phyloP scores from a whole-genome alignment of 2,113 vertebrate genomes.

The Scomber scombrus region DNA sequence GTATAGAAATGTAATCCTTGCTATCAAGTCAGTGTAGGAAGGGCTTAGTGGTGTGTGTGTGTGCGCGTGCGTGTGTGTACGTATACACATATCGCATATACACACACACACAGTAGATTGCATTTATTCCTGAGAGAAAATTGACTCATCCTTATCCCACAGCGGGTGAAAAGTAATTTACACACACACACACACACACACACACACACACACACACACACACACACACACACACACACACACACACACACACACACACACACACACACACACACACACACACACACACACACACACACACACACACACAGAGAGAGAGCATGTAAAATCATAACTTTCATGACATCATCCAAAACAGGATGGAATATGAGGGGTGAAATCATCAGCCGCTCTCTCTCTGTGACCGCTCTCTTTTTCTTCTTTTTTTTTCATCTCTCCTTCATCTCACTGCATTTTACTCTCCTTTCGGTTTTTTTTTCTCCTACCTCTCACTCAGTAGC shows the following conservation, averaged over 20 bases:
- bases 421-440: constrained; percentile 20
- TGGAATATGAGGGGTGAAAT: constrained; percentile 14
- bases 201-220: constrained; percentile 3
- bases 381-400: neutral
- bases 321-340: constrained; percentile 38
- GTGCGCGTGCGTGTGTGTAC: neutral
- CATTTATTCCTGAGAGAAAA: constrained; percentile 53
- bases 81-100: constrained; percentile 1
- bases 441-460: constrained; percentile 17
- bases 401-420: constrained; percentile 22
- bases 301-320: neutral
- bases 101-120: constrained; percentile 35
- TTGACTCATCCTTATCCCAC: constrained; percentile 58
- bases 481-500: constrained; percentile 8
- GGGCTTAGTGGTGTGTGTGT: constrained; percentile 30
- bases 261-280: constrained; percentile 1
- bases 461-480: neutral
- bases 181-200: constrained; percentile 6
- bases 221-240: constrained; percentile 1
- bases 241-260: constrained; percentile 11
- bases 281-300: constrained; percentile 11
- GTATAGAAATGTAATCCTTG: constrained; percentile 49
- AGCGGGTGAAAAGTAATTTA: constrained; percentile 51
- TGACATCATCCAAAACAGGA: constrained; percentile 54
- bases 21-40: constrained; percentile 35